phyloP scores from a whole-genome alignment of 1,140 invertebrate genomes.

The Batillaria attramentaria region DNA sequence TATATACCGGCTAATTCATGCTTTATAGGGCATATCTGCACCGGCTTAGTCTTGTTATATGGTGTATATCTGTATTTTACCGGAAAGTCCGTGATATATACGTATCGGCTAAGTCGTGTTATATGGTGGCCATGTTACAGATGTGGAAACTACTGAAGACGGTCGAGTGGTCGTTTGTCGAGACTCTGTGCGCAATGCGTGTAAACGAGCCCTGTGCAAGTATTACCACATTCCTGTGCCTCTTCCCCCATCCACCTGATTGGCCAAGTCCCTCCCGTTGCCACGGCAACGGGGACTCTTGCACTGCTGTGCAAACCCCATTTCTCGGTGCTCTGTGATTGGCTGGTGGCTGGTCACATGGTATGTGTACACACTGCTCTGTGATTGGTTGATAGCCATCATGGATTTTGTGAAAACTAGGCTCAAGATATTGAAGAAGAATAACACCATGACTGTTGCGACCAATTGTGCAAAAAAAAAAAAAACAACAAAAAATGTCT shows the following conservation, averaged over 20 bases:
- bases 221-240: constrained; percentile 73
- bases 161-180: constrained; percentile 94
- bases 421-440: constrained; percentile 25
- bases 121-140: constrained; percentile 5
- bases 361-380: constrained; percentile 29
- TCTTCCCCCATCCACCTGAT: constrained; percentile 55
- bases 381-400: constrained; percentile 14
- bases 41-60: too few relatives aligned
- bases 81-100: too few relatives aligned
- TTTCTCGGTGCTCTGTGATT: constrained; percentile 32
- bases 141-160: constrained; percentile 73
- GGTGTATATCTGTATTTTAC: too few relatives aligned
- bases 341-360: constrained; percentile 12
- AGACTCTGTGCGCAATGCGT: constrained; percentile 92
- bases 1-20: too few relatives aligned
- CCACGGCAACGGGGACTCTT: constrained; percentile 23
- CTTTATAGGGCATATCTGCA: too few relatives aligned
- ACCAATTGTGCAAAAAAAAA: constrained; percentile 26
- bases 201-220: constrained; percentile 91
- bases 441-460: constrained; percentile 23
- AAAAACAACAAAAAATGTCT: not conserved
- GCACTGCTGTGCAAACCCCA: constrained; percentile 8
- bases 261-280: constrained; percentile 18
- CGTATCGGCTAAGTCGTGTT: not conserved
- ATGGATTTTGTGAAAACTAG: constrained; percentile 21